phyloP scores from a whole-genome alignment of 1,140 invertebrate genomes.

The Diorhabda carinulata region DNA sequence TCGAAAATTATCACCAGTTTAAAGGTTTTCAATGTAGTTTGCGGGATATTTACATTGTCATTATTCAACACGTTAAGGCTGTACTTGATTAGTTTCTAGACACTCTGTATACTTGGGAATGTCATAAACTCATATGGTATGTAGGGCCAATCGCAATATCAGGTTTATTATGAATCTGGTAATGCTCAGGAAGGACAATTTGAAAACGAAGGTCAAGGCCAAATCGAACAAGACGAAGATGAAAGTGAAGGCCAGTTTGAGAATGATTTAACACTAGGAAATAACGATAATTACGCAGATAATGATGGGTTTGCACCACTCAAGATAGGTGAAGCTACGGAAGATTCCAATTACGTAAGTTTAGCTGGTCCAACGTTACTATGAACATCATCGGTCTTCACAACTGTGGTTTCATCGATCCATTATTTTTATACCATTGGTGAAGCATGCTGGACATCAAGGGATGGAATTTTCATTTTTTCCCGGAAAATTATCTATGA shows the following conservation, averaged over 20 bases:
- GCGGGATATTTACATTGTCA: too few relatives aligned
- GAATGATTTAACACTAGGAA: neutral
- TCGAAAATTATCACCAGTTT: too few relatives aligned
- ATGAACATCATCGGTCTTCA: neutral
- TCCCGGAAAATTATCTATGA: neutral
- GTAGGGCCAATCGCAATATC: too few relatives aligned
- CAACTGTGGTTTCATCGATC: neutral
- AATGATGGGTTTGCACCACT: neutral
- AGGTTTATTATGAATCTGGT: too few relatives aligned
- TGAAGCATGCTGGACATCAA: neutral
- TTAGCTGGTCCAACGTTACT: neutral
- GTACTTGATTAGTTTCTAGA: too few relatives aligned
- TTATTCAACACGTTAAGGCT: too few relatives aligned
- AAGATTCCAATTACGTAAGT: neutral
- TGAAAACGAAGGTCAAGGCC: neutral
- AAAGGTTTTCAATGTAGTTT: too few relatives aligned
- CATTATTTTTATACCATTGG: neutral
- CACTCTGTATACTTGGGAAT: too few relatives aligned
- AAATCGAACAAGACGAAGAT: neutral
- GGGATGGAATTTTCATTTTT: conserved; percentile 1
- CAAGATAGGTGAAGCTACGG: neutral
- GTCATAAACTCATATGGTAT: too few relatives aligned
- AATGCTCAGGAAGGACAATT: neutral
- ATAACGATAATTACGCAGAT: neutral
- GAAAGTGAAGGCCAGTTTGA: neutral